These are phyloP conservation scores for Danaus plexippus DNA, from an alignment of 1,140 invertebrate genomes.

Conservation along the genomic window DNA sequence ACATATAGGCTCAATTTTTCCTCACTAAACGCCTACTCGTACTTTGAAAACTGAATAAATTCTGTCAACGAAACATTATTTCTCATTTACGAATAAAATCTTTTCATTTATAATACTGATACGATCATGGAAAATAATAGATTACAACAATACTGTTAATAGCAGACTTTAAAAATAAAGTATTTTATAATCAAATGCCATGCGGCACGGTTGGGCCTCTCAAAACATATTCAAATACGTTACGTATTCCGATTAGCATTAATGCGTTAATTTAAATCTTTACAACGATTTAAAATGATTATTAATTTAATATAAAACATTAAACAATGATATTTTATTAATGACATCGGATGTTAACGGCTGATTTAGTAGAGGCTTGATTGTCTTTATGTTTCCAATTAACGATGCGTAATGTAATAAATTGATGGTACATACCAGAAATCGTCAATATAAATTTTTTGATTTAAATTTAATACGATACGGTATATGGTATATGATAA, in stretches of 20 bases:
- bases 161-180: slow-evolving; percentile 15
- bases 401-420: not conserved
- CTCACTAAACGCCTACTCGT: too few relatives aligned
- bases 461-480: too few relatives aligned
- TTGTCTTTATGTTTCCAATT: not conserved
- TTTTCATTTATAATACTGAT: too few relatives aligned
- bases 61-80: too few relatives aligned
- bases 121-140: slow-evolving; percentile 1
- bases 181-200: slow-evolving; percentile 14
- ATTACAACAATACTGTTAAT: slow-evolving; percentile 3
- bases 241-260: slow-evolving; percentile 18
- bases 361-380: not conserved
- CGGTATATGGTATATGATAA: too few relatives aligned
- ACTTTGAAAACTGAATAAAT: too few relatives aligned
- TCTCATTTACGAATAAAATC: too few relatives aligned
- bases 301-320: slow-evolving; percentile 16
- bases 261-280: slow-evolving; percentile 18
- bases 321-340: slow-evolving; percentile 3
- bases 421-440: not conserved
- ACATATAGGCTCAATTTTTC: too few relatives aligned
- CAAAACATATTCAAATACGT: slow-evolving; percentile 18
- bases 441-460: too few relatives aligned
- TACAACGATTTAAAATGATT: slow-evolving; percentile 18
- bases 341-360: not conserved
- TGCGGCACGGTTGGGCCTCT: slow-evolving; percentile 9